Conservation (phyloP, 2,888 invertebrate species). For the Tanypteryx hageni region DNA sequence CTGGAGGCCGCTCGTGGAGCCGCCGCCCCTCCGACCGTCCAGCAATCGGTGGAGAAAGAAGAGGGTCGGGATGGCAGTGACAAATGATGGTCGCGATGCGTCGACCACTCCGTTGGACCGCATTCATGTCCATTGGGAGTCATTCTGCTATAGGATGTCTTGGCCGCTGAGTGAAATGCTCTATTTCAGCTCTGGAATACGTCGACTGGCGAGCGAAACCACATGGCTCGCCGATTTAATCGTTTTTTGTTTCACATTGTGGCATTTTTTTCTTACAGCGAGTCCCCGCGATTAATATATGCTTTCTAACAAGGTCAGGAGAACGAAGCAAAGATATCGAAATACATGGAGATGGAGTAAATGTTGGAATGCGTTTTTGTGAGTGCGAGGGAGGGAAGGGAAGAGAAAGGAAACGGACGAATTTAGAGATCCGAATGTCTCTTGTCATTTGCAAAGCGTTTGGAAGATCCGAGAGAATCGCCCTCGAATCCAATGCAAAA, state of each 20-base stretch:
- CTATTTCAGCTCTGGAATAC: background rate
- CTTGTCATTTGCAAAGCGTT: too few relatives aligned
- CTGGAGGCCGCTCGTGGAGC: too few relatives aligned
- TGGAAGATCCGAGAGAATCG: too few relatives aligned
- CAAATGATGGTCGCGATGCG: background rate
- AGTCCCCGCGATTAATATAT: background rate
- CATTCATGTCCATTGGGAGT: too few relatives aligned
- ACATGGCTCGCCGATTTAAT: background rate
- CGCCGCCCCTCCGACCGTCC: background rate
- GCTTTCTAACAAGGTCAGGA: background rate
- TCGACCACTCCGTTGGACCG: too few relatives aligned
- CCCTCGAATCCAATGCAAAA: too few relatives aligned
- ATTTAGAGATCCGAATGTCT: too few relatives aligned
- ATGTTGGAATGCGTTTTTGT: background rate
- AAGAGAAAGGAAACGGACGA: too few relatives aligned
- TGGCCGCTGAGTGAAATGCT: background rate
- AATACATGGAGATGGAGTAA: background rate
- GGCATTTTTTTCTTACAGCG: background rate
- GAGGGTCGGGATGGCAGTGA: background rate
- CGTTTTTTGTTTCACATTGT: background rate
- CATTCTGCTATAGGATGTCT: too few relatives aligned
- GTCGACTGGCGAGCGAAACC: background rate
- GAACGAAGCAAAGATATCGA: background rate
- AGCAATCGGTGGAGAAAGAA: background rate
- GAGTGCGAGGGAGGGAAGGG: too few relatives aligned